Conservation (phyloP, 2,888 invertebrate species). For the Pheosia gnoma region DNA sequence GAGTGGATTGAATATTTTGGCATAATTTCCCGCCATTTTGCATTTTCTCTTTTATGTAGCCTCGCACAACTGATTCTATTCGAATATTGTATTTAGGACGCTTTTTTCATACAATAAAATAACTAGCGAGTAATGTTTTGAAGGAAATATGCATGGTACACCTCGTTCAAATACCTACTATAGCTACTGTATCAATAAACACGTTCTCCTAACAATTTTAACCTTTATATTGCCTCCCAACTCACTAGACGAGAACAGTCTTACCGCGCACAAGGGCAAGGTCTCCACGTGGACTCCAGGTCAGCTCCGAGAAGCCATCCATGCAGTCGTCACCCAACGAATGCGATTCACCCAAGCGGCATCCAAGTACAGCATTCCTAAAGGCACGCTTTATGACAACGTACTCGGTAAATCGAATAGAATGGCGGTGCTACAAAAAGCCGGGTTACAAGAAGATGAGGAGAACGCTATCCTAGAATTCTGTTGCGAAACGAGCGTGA, state of each 20-base stretch:
- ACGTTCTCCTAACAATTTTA: slow-evolving; percentile 11
- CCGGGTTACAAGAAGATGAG: slow-evolving; percentile 84
- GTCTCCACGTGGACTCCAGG: slow-evolving; percentile 90
- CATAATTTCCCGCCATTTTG: neutral
- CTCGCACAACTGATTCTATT: neutral
- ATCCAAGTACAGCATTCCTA: slow-evolving; percentile 88
- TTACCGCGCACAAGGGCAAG: slow-evolving; percentile 87
- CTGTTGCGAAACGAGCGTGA: slow-evolving; percentile 88
- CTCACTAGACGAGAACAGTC: slow-evolving; percentile 81
- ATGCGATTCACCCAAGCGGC: slow-evolving; percentile 92
- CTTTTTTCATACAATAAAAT: no score
- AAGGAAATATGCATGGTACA: no score
- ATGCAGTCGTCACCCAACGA: slow-evolving; percentile 89
- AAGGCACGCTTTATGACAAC: slow-evolving; percentile 91
- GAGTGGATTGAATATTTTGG: neutral
- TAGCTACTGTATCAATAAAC: slow-evolving; percentile 16
- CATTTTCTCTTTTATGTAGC: neutral
- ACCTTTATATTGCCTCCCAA: slow-evolving; percentile 55
- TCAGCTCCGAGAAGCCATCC: slow-evolving; percentile 90
- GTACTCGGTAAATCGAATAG: slow-evolving; percentile 90
- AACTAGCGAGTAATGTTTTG: no score
- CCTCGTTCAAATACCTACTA: neutral
- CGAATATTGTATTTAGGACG: no score
- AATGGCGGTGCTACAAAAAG: slow-evolving; percentile 89
- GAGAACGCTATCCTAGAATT: slow-evolving; percentile 88